Conservation (phyloP, 2,113 vertebrate genomes). For the Egretta garzetta region DNA sequence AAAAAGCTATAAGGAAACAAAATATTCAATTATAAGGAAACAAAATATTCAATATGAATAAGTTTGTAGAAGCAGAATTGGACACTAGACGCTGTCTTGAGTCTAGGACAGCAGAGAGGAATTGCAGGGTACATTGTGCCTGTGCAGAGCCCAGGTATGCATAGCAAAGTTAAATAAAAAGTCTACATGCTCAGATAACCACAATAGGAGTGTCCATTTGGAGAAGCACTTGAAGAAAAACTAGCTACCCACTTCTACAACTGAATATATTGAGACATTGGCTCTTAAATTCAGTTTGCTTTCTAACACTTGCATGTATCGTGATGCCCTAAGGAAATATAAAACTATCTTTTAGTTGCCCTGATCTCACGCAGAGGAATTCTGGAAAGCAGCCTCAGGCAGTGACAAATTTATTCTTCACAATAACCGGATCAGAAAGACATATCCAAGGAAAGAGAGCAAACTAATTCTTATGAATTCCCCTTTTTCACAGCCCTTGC, state of each 20-base stretch:
- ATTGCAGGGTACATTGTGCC: not conserved
- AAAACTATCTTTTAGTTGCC: not conserved
- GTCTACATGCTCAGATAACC: not conserved
- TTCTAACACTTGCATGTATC: not conserved
- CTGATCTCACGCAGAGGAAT: not conserved
- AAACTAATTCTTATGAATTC: not conserved
- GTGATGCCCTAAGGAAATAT: not conserved
- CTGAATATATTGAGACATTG: not conserved
- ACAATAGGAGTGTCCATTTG: not conserved
- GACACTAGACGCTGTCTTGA: not conserved
- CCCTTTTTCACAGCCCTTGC: not conserved
- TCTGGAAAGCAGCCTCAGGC: not conserved
- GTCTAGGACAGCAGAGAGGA: not conserved
- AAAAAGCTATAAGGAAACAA: not conserved
- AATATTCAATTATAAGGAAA: not conserved
- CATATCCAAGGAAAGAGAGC: not conserved
- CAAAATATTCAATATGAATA: not conserved
- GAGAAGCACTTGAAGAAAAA: not conserved
- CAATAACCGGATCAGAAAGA: not conserved
- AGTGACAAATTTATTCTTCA: not conserved
- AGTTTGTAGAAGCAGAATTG: not conserved
- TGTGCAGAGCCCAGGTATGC: not conserved
- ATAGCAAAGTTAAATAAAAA: not conserved
- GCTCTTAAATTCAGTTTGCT: not conserved
- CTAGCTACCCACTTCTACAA: not conserved